These are phyloP conservation scores for Drosophila nr. medialis DNA, from an alignment of 2,888 invertebrate genomes.

Conservation along the genomic window DNA sequence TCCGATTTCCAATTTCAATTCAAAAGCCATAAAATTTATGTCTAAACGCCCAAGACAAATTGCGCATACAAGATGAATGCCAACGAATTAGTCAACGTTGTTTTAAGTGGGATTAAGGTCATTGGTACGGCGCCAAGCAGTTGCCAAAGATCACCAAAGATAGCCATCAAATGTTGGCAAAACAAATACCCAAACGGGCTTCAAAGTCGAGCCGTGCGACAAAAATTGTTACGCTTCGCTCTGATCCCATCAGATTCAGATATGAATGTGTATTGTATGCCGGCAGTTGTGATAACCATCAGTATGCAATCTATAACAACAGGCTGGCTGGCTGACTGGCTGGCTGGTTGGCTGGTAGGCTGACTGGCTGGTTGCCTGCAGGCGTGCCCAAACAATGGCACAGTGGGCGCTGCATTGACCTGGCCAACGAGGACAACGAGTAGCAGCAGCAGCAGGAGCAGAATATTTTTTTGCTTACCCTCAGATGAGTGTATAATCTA, in stretches of 20 bases:
- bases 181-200: slow-evolving; percentile 50
- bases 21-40: slow-evolving; percentile 67
- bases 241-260: slow-evolving; percentile 59
- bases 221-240: slow-evolving; percentile 60
- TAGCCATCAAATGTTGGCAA: slow-evolving; percentile 76
- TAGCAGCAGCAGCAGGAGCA: not conserved
- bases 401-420: slow-evolving; percentile 77
- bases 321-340: slow-evolving; percentile 9
- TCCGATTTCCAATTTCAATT: slow-evolving; percentile 21
- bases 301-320: slow-evolving; percentile 71
- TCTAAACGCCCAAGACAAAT: slow-evolving; percentile 31
- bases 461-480: slow-evolving; percentile 3
- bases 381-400: slow-evolving; percentile 81
- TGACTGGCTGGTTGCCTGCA: slow-evolving; percentile 20
- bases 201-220: slow-evolving; percentile 77
- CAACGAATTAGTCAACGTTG: slow-evolving; percentile 44
- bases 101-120: slow-evolving; percentile 12
- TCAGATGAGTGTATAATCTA: slow-evolving; percentile 68
- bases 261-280: slow-evolving; percentile 32
- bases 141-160: slow-evolving; percentile 62
- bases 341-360: not conserved
- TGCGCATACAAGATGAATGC: slow-evolving; percentile 49
- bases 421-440: slow-evolving; percentile 17
- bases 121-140: slow-evolving; percentile 52
- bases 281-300: slow-evolving; percentile 60